Evolutionary conservation across 2,888 invertebrate species (phyloP), one percentile per base, ranked within the genome.

Genomic region (Sinohyriopsis cumingii): DNA sequence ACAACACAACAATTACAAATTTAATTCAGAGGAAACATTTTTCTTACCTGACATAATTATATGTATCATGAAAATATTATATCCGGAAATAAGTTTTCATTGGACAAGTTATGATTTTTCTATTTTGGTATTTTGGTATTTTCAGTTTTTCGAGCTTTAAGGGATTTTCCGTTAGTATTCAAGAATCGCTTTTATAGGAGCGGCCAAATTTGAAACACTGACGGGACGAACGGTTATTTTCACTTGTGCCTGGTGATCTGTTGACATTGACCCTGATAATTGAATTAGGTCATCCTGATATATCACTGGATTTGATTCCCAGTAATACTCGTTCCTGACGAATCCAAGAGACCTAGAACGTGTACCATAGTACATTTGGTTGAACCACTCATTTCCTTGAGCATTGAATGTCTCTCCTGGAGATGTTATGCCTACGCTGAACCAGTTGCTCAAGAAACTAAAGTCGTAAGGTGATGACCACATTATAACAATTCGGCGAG

Each of bases 381-480:
- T 15, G 59, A 53, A 65, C 65, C 61, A 65, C 28, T 15, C 53
- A 19, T 57, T 28, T 3, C 60, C 59, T 3, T 53, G 54, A 1
- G 25, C 18, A 25, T 70, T 65, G 15, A 20, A 22, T 5, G 22
- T 59, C 4, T 22, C 25, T 1, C 66, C 70, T 20, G 15, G 7
- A 7, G 19, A n/a, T 5, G 70, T 62, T 24, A 70, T 7, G 3
- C 70, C 70, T 19, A 70, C 63, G 45, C 53, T 62, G 18, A 70
- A 25, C 66, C 66, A 65, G 63, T 70, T 70, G 25, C 54, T 62
- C 57, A 53, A 28, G 24, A 61, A 59, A 53, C 63, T 55, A 57
- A 70, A 70, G 65, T 62, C 66, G 59, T 55, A 70, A 6, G 70
- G 70, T 12, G 65, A 61, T 6, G 61, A 55, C 70, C 70, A 70